Conservation (phyloP, 2,113 vertebrate species). For the Elachura formosa region DNA sequence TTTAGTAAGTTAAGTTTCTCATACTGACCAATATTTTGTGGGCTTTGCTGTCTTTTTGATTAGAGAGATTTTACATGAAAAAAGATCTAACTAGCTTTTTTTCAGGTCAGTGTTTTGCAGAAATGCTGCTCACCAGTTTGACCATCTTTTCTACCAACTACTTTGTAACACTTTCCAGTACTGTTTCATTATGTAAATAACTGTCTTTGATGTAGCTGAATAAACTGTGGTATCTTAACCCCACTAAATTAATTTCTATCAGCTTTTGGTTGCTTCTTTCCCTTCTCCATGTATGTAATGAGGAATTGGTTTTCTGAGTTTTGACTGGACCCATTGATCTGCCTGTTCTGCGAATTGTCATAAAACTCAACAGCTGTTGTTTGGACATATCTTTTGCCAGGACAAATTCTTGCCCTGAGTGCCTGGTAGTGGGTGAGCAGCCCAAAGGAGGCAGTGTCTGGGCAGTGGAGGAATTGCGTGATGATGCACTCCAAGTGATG, state of each 20-base stretch:
- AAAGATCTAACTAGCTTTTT: background rate
- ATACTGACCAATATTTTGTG: background rate
- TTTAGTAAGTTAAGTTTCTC: background rate
- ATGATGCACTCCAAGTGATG: no score
- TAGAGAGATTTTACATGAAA: background rate
- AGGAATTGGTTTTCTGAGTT: background rate
- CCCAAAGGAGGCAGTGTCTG: no score
- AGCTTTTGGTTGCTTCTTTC: background rate
- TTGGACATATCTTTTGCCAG: accelerated
- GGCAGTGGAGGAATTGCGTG: background rate
- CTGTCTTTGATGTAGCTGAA: background rate
- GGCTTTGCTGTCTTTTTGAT: background rate
- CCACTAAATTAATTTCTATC: background rate
- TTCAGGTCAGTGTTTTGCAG: background rate
- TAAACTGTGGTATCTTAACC: background rate
- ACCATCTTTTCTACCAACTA: background rate
- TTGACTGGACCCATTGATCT: background rate
- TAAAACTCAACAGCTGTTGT: background rate
- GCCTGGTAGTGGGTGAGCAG: background rate
- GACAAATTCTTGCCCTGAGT: accelerated
- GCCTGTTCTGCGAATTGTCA: background rate
- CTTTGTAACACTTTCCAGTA: background rate
- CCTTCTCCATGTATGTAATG: background rate
- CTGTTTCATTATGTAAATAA: background rate
- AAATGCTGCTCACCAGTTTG: background rate